A percentile compares a stretch with the other conserved stretches of the same genome.
Evolutionary conservation across 2,797 vertebrate genomes (phyloP).

Genomic region (Periparus ater): DNA sequence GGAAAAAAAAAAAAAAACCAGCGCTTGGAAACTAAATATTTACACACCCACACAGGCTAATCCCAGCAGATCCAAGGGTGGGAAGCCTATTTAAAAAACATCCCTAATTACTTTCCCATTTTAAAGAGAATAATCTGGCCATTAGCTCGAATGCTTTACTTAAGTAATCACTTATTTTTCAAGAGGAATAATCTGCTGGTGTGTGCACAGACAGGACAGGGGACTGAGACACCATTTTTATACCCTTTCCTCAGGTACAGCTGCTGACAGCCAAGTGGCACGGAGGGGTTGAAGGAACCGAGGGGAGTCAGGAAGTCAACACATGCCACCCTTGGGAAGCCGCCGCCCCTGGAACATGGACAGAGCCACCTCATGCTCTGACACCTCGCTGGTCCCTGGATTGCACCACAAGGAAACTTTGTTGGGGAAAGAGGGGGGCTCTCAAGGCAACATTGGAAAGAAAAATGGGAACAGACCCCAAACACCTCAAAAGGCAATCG

Average conservation of each 20-base stretch:
- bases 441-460: neutral
- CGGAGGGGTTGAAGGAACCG: accelerated
- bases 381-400: accelerated
- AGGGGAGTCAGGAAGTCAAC: neutral
- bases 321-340: neutral
- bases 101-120: conserved; percentile 43
- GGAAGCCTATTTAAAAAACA: conserved; percentile 32
- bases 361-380: neutral
- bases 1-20: neutral
- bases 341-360: neutral
- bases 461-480: neutral
- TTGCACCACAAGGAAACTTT: neutral
- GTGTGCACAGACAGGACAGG: neutral
- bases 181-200: neutral
- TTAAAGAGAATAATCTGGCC: conserved; percentile 32
- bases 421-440: neutral
- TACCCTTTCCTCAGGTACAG: accelerated
- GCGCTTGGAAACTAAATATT: conserved; percentile 64
- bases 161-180: neutral
- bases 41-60: conserved; percentile 32
- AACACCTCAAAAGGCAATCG: accelerated
- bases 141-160: neutral
- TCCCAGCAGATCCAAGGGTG: conserved; percentile 35
- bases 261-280: neutral
- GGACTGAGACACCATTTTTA: neutral